Evolutionary conservation across 2,888 invertebrate genomes (phyloP), one percentile per base, ranked within the genome.

Genomic region (Masnerella sp.): DNA sequence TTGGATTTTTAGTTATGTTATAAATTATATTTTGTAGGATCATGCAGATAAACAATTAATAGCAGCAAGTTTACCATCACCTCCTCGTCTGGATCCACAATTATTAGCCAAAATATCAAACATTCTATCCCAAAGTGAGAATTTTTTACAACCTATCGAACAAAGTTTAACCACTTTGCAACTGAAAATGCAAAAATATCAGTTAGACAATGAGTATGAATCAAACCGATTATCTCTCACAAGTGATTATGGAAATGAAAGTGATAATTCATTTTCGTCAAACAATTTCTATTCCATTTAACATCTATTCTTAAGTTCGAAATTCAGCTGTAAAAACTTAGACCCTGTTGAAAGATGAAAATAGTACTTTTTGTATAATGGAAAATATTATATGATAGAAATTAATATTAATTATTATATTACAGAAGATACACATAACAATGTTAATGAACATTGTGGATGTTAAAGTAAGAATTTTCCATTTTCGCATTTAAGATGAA

Each of bases 131-230:
- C 38, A 70, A 51, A 74, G 74, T 36, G 40, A 61, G 25, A 56
- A 74, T 7, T 74, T 74, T 14, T 38, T 69, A 38, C 51, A 69
- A 22, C 69, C 74, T 0, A 30, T 74, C n/a, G 74, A 74, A 47
- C 62, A 74, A 42, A 58, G 69, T 36, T 64, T 74, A 17, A 68
- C 64, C 3, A 43, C 52, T 0, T 14, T 74, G n/a, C 58, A 64
- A 25, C 40, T 52, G 1, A 74, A 64, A 64, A 67, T 74, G 52
- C 51, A 67, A 51, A 51, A 56, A 17, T 68, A 62, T 20, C 62
- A 68, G 18, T 38, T 43, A n/a, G 56, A 67, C 15, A 38, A 56
- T 14, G 36, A 45, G 25, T 68, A 20, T 30, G 62, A 56, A 18
- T 11, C 17, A 5, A 68, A 68, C 38, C 62, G 32, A 3, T 51